Evolutionary conservation across 2,113 vertebrate genomes (phyloP).

Genomic region (Rhea pennata): DNA sequence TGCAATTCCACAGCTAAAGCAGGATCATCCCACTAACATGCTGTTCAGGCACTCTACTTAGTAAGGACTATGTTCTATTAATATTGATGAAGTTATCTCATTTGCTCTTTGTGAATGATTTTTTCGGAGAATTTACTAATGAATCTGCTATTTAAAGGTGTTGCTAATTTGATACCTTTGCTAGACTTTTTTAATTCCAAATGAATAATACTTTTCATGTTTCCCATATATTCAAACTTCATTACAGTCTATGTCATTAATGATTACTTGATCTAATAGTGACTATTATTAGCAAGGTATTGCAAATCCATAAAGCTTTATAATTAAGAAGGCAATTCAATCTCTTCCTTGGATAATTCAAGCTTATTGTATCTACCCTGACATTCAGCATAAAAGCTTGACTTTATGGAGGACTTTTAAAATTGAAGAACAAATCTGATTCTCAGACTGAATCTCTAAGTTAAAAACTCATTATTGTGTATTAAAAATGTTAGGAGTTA

Average conservation of each 20-base stretch:
- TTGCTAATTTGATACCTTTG: neutral
- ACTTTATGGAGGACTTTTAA: neutral
- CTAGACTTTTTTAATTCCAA: neutral
- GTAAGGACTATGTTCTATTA: neutral
- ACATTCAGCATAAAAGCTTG: neutral
- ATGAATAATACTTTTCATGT: neutral
- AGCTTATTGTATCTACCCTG: neutral
- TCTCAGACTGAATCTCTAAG: neutral
- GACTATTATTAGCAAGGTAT: neutral
- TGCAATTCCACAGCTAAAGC: neutral
- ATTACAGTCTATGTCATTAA: neutral
- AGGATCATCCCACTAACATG: neutral
- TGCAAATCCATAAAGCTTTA: neutral
- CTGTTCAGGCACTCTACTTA: neutral
- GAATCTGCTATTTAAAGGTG: neutral
- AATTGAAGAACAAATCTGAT: neutral
- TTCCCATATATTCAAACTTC: neutral
- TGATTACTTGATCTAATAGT: neutral
- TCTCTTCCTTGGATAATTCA: neutral
- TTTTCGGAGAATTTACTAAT: neutral
- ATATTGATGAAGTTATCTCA: constrained; percentile 1
- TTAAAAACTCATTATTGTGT: neutral
- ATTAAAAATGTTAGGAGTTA: neutral
- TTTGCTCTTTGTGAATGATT: neutral
- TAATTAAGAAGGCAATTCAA: neutral